A percentile compares a stretch with the other conserved stretches of the same genome.
Evolutionary conservation across 2,113 vertebrate species (phyloP).

Genomic region (Pipra filicauda): DNA sequence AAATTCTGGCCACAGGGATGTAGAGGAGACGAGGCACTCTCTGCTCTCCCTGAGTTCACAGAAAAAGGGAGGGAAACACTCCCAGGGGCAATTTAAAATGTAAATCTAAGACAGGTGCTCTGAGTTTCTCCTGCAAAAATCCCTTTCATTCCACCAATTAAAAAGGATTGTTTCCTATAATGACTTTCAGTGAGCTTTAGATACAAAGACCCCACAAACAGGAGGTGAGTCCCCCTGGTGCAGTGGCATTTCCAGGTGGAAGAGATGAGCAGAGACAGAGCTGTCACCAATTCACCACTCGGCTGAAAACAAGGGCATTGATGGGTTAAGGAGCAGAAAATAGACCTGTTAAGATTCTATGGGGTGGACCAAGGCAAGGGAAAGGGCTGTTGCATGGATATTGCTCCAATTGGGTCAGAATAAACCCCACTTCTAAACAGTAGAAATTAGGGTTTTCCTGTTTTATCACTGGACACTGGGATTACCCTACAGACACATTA

Average conservation of each 20-base stretch:
- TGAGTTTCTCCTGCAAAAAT: background rate
- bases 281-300: background rate
- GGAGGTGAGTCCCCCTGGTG: background rate
- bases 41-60: background rate
- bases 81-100: background rate
- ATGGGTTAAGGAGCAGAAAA: background rate
- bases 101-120: background rate
- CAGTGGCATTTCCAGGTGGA: background rate
- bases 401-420: background rate
- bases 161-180: background rate
- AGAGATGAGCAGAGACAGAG: background rate
- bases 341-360: background rate
- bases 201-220: background rate
- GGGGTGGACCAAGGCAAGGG: background rate
- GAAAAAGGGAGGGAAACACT: rapidly evolving
- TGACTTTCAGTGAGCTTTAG: background rate
- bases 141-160: background rate
- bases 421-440: rapidly evolving
- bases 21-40: rapidly evolving
- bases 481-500: background rate
- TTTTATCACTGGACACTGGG: background rate
- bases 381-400: background rate
- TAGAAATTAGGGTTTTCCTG: background rate
- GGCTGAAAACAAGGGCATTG: background rate
- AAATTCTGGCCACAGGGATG: rapidly evolving